phyloP scores from a whole-genome alignment of 1,140 invertebrate genomes.

The Helicoverpa zea region DNA sequence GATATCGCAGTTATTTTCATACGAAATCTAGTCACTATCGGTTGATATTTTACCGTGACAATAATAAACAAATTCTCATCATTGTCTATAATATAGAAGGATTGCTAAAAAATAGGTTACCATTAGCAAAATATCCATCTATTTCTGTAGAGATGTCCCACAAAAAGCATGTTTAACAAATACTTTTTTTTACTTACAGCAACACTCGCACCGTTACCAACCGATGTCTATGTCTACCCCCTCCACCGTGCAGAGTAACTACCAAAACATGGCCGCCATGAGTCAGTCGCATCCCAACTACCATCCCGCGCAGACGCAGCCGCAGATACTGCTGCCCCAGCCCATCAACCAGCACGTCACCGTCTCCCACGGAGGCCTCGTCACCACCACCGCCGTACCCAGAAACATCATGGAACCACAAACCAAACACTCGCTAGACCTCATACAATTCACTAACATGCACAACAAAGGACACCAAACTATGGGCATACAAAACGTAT shows the following conservation, averaged over 20 bases:
- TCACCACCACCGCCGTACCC: conserved; percentile 62
- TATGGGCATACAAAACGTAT: conserved; percentile 71
- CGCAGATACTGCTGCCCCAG: conserved; percentile 50
- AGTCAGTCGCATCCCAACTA: conserved; percentile 78
- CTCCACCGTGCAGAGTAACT: conserved; percentile 71
- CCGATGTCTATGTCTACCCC: conserved; percentile 82
- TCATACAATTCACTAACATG: conserved; percentile 74
- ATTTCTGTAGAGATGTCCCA: no score
- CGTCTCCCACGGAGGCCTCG: conserved; percentile 61
- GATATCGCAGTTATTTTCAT: no score
- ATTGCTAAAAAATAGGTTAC: no score
- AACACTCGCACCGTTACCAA: conserved; percentile 77
- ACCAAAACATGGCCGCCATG: conserved; percentile 76
- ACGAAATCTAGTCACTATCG: no score
- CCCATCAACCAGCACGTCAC: conserved; percentile 45
- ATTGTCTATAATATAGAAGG: no score
- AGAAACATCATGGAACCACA: conserved; percentile 70
- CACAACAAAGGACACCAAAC: conserved; percentile 65
- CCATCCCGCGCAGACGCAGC: conserved; percentile 56
- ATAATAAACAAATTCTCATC: no score
- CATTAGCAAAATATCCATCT: no score
- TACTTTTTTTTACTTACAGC: conserved; percentile 43
- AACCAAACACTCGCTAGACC: conserved; percentile 71
- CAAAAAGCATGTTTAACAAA: neutral
- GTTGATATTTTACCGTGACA: no score